Evolutionary conservation across 2,797 vertebrate genomes (phyloP), one percentile per base, ranked within the genome.

Genomic region (Gymnocypris eckloni): DNA sequence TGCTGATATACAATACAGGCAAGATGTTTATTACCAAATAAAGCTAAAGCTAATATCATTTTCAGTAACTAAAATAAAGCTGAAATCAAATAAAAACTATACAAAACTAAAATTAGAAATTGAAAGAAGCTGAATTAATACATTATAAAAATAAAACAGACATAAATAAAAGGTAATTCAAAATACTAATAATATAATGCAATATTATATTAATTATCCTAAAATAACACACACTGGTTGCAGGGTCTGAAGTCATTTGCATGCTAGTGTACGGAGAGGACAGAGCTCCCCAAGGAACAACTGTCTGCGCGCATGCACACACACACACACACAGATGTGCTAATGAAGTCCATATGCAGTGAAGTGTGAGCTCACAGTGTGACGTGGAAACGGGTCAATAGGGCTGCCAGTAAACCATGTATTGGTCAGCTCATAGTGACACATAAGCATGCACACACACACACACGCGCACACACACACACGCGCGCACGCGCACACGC

Each of bases 291-390:
- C 4, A 50, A 50, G 13, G 13, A 50, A 15, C 48, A 50, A 50
- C 4, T 15, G 48, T 50, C 48, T 50, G 48, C 15, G 15, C 48
- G 11, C 41, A 41, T 7, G 2, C 41, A 9, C 41, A 9, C 8
- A 9, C 2, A 66, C 54, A 73, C 41, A 41, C 39, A 7, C 2
- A 56, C 45, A 61, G 41, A 83, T 6, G 81, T 69, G 20, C 15
- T 92, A 91, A 93, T 92, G 82, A 91, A 75, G 43, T 83, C 66
- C 90, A 91, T 89, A 92, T 93, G 91, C 86, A 87, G 66, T 76
- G 79, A 82, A 59, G 25, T 72, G 33, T 28, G 86, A 79, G 43
- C 81, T 39, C 83, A 64, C 15, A 18, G 69, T 76, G 50, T 72
- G 82, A 86, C 77, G 56, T 71, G 59, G 77, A 88, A 56, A 16